A percentile compares a stretch with the other conserved stretches of the same genome.
phyloP scores from a whole-genome alignment of 2,113 vertebrate species.

The Xenotilapia longispinis region DNA sequence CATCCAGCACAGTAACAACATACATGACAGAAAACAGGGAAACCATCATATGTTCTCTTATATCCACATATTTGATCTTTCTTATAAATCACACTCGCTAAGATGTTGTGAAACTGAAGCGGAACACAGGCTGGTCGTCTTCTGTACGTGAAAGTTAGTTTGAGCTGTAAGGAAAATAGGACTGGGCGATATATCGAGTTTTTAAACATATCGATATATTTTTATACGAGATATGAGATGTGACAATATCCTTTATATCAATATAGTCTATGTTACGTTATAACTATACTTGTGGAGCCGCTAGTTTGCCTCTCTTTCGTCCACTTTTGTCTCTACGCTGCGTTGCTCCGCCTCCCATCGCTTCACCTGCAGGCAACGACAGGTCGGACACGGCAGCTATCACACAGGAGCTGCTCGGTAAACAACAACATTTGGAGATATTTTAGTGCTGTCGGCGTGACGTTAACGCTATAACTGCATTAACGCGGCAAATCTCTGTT shows the following conservation, averaged over 20 bases:
- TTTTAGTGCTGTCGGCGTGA: neutral
- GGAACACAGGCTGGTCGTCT: neutral
- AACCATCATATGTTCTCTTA: neutral
- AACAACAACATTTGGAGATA: neutral
- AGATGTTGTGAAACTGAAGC: neutral
- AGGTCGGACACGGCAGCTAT: neutral
- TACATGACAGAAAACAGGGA: fast-evolving
- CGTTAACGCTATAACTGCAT: neutral
- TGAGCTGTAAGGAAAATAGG: neutral
- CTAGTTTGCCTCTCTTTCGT: neutral
- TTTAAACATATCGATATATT: neutral
- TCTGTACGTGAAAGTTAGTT: neutral
- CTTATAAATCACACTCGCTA: neutral
- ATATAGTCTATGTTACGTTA: neutral
- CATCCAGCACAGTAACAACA: neutral
- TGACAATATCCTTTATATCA: fast-evolving
- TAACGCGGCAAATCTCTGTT: fast-evolving
- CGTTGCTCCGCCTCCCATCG: fast-evolving
- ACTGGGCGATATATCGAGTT: fast-evolving
- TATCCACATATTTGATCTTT: neutral
- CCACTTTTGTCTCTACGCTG: neutral
- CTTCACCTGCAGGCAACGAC: neutral
- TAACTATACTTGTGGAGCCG: fast-evolving
- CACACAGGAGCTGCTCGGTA: neutral
- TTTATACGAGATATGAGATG: neutral